phyloP scores from a whole-genome alignment of 2,888 invertebrate species.

The Mesorhabditis belari region DNA sequence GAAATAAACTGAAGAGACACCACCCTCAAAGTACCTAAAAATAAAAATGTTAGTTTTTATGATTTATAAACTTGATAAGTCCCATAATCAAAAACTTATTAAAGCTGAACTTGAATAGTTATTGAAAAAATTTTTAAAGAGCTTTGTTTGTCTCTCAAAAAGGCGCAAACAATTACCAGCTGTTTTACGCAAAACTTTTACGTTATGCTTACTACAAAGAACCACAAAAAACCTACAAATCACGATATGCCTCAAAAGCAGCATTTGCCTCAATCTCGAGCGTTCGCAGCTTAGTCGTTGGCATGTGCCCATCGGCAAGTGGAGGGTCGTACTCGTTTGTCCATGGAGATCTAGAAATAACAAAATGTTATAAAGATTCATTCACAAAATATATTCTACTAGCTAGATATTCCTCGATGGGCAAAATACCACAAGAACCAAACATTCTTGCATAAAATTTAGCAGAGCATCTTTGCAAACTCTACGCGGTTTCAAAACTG shows the following conservation, averaged over 20 bases:
- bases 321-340: slow-evolving; percentile 96
- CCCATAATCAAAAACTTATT: too few relatives aligned
- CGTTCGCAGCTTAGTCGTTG: slow-evolving; percentile 86
- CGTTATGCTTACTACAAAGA: slow-evolving; percentile 55
- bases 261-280: slow-evolving; percentile 95
- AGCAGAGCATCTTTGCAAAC: too few relatives aligned
- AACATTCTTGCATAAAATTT: background rate
- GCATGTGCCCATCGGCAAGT: slow-evolving; percentile 94
- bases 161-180: too few relatives aligned
- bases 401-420: background rate
- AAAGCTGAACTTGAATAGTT: too few relatives aligned
- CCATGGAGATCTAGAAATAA: slow-evolving; percentile 77
- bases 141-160: background rate
- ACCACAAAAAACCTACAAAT: slow-evolving; percentile 34
- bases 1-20: slow-evolving; percentile 95
- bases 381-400: background rate
- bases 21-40: slow-evolving; percentile 86
- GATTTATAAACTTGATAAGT: too few relatives aligned
- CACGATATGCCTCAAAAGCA: slow-evolving; percentile 96
- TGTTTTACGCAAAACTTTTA: too few relatives aligned
- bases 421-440: background rate
- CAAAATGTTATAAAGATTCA: background rate
- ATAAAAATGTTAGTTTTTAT: background rate
- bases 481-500: background rate
- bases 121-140: too few relatives aligned